Base-by-base conservation (phyloP, 1,140 invertebrate genomes). In the Drosophila dunni region DNA sequence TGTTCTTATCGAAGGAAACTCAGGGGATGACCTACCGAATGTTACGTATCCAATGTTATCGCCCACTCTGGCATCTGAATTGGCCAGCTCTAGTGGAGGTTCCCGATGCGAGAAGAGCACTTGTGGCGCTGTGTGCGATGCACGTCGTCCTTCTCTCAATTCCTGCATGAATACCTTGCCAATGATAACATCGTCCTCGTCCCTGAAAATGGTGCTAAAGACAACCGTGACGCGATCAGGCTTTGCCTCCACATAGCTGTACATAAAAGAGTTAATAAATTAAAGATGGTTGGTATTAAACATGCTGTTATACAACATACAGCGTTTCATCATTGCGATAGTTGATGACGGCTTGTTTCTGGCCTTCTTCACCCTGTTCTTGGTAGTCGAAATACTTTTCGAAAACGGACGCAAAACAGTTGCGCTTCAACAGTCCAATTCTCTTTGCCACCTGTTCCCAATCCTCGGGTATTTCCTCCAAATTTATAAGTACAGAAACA, bases 11-110 rank as follows among this genome's bases (percentile, higher is more conserved):
- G 10, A 1, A 38, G 15, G 15, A 15, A n/a, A 10, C 24, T 29
- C 40, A 24, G 17, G 17, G 53, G 7, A 8, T 0, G 10, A 76
- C 94, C 94, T 93, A 97, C 97, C 98, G 94, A 99, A 99, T 81
- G 99, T 99, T 85, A 99, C 98, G 93, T 99, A 99, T 90, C 98
- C 98, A 93, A 99, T 98, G 93, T 99, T 99, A 82, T 99, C 98
- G 73, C 98, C 98, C 67, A 97, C 95, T 92, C 95, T 95, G 44
- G 98, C 98, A 92, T 98, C 97, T 13, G 97, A 97, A 91, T 98
- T 97, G 86, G 97, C 95, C 36, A 99, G 94, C 93, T 99, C 99
- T 91, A 98, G 91, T 0, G 99, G 99, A 13, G 99, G 99, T 93
- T 99, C 98, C 88, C 96, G 96, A 92, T 99, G 97, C 92, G 96